phyloP scores from a whole-genome alignment of 2,797 vertebrate genomes.

The Lagocephalus sceleratus region DNA sequence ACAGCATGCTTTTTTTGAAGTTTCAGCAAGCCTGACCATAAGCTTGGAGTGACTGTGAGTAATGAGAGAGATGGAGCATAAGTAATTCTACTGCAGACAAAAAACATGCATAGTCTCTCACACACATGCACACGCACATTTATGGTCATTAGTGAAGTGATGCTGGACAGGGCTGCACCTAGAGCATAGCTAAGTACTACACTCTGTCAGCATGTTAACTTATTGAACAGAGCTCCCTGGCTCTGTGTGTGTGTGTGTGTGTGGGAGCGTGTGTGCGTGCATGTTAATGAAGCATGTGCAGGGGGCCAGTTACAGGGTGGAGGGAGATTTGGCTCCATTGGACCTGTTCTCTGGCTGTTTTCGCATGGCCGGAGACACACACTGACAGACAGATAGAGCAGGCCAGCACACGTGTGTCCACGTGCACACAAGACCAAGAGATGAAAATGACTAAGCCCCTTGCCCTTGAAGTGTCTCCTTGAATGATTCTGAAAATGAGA shows the following conservation, averaged over 20 bases:
- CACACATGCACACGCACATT: conserved; percentile 7
- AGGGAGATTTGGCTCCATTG: conserved; percentile 65
- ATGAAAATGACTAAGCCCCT: conserved; percentile 39
- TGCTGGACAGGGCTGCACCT: conserved; percentile 43
- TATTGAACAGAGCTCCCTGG: conserved; percentile 48
- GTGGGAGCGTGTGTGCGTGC: conserved; percentile 21
- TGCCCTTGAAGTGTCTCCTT: conserved; percentile 57
- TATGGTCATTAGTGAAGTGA: conserved; percentile 29
- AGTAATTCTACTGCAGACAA: conserved; percentile 55
- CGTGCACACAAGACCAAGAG: conserved; percentile 17
- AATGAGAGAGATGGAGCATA: conserved; percentile 63
- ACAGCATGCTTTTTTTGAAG: conserved; percentile 49
- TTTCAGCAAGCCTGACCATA: conserved; percentile 51
- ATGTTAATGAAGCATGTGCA: conserved; percentile 60
- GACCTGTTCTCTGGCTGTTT: conserved; percentile 65
- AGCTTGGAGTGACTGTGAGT: conserved; percentile 68
- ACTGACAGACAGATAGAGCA: conserved; percentile 47
- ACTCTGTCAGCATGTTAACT: conserved; percentile 54
- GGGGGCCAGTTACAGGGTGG: conserved; percentile 55
- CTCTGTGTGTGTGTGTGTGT: conserved; percentile 18
- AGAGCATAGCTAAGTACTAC: conserved; percentile 41
- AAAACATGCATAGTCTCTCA: conserved; percentile 35
- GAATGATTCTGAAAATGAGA: conserved; percentile 36
- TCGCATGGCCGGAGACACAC: conserved; percentile 58
- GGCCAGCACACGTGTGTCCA: neutral